These are phyloP conservation scores for Muscidifurax raptorellus DNA, from an alignment of 1,140 invertebrate genomes.

Conservation along the genomic window DNA sequence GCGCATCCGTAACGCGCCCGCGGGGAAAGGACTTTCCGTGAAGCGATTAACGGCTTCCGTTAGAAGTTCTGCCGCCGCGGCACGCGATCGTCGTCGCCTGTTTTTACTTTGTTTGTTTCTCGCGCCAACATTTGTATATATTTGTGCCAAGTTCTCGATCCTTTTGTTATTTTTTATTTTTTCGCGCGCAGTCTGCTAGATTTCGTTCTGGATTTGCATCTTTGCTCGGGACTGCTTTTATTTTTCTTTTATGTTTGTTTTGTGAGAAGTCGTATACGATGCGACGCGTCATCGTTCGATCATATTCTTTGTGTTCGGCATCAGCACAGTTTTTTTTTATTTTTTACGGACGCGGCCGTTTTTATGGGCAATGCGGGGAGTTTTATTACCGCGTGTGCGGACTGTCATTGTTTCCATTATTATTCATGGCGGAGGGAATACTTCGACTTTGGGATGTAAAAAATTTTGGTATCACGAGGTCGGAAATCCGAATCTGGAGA, in stretches of 20 bases:
- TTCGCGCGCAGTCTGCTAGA: not conserved
- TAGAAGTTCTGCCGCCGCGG: constrained; percentile 48
- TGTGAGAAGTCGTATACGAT: not conserved
- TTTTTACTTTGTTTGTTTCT: constrained; percentile 12
- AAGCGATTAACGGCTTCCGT: constrained; percentile 65
- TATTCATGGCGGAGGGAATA: not conserved
- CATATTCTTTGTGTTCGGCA: too few species aligned
- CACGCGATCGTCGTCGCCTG: constrained; percentile 45
- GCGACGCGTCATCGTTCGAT: not conserved
- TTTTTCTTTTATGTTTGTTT: not conserved
- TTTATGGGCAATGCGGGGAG: not conserved
- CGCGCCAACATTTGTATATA: not conserved
- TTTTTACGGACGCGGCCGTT: not conserved
- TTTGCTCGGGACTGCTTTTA: not conserved
- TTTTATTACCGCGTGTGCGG: not conserved
- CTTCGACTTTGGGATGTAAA: not conserved
- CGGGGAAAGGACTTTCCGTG: constrained; percentile 63
- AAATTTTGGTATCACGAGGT: too few species aligned
- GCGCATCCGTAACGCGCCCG: constrained; percentile 39
- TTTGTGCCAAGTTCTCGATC: not conserved
- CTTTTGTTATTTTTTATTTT: not conserved
- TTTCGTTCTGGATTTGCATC: not conserved
- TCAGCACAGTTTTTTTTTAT: not conserved
- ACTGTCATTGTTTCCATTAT: constrained; percentile 16
- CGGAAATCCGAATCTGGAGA: too few species aligned